A percentile compares a stretch with the other conserved stretches of the same genome.
Conservation (phyloP, 2,888 invertebrate species). For the Strigamia transsilvanica region DNA sequence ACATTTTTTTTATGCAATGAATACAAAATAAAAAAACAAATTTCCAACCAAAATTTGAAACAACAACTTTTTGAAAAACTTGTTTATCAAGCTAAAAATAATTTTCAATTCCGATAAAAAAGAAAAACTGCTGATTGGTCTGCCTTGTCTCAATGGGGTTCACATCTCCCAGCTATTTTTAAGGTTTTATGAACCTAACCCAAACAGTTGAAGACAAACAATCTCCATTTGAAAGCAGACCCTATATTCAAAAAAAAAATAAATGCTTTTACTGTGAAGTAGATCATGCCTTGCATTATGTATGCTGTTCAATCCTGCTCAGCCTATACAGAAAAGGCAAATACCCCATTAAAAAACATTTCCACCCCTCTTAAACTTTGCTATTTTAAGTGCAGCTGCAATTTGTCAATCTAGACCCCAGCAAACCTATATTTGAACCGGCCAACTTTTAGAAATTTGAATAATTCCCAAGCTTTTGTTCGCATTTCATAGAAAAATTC, state of each 20-base stretch:
- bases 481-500: neutral
- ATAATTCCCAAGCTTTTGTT: neutral
- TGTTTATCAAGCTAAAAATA: neutral
- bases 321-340: neutral
- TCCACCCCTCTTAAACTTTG: conserved; percentile 5
- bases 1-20: neutral
- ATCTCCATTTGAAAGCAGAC: neutral
- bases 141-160: neutral
- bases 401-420: no score
- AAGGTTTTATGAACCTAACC: conserved; percentile 2
- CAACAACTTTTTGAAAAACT: neutral
- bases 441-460: neutral
- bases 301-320: neutral
- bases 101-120: neutral
- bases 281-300: conserved; percentile 6
- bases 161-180: neutral
- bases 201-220: conserved; percentile 17
- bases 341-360: neutral
- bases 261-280: neutral
- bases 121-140: neutral
- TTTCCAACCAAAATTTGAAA: neutral
- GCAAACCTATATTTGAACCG: neutral
- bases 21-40: no score
- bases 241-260: neutral
- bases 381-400: neutral